These are phyloP conservation scores for Caenorhabditis latens DNA, from an alignment of 1,140 invertebrate genomes.

Conservation along the genomic window DNA sequence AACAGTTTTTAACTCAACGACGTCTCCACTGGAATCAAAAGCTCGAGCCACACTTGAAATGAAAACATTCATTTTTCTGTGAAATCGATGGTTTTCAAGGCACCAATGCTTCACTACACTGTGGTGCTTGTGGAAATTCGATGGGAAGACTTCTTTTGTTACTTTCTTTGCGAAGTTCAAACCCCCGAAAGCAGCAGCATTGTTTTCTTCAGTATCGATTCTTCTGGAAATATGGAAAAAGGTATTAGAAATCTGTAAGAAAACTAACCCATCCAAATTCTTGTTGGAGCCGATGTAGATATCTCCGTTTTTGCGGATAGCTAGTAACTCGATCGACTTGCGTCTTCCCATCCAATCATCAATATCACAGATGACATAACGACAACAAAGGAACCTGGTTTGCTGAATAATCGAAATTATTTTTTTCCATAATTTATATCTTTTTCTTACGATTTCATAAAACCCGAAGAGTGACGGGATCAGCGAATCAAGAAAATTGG, in stretches of 20 bases:
- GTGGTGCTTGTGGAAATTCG: not conserved
- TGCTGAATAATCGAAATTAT: not conserved
- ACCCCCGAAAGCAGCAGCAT: not conserved
- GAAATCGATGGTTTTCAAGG: not conserved
- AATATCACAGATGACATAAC: slow-evolving; percentile 15
- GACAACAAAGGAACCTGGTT: slow-evolving; percentile 11
- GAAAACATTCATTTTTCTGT: not conserved
- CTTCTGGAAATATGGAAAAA: not conserved
- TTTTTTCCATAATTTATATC: not conserved
- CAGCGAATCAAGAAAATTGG: not conserved
- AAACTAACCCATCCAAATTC: not conserved
- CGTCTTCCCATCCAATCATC: not conserved
- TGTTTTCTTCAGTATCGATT: too few relatives aligned
- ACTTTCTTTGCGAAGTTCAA: slow-evolving; percentile 24
- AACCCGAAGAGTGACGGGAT: not conserved
- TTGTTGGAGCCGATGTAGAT: slow-evolving; percentile 36
- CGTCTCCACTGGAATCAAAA: not conserved
- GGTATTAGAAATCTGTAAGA: too few relatives aligned
- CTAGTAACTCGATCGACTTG: not conserved
- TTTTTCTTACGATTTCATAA: slow-evolving; percentile 1
- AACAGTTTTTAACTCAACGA: slow-evolving; percentile 22
- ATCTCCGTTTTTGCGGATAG: slow-evolving; percentile 2
- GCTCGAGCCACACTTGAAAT: slow-evolving; percentile 19
- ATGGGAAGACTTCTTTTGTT: not conserved
- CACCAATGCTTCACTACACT: not conserved